Evolutionary conservation across 1,140 invertebrate species (phyloP).

Genomic region (Lasioglossum albipes): DNA sequence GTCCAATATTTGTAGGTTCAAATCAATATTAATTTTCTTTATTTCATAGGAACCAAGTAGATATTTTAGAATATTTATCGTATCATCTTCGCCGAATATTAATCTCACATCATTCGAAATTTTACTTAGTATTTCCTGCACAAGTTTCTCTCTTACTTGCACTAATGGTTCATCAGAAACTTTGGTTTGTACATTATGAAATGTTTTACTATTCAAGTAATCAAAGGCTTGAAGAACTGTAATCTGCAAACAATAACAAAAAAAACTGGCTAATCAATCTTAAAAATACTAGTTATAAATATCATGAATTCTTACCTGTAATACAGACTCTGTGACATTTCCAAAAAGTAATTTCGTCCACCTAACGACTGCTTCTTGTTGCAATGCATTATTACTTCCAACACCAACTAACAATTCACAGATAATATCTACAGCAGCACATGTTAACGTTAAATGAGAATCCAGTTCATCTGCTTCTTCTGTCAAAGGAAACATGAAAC

Average conservation of each 20-base stretch:
- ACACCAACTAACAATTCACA: conserved; percentile 74
- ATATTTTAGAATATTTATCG: conserved; percentile 59
- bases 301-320: conserved; percentile 63
- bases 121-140: conserved; percentile 50
- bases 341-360: conserved; percentile 74
- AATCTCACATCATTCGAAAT: conserved; percentile 58
- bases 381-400: conserved; percentile 70
- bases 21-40: conserved; percentile 67
- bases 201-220: conserved; percentile 35
- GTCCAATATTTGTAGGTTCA: conserved; percentile 68
- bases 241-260: conserved; percentile 51
- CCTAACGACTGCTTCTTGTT: conserved; percentile 74
- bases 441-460: conserved; percentile 70
- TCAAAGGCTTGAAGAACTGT: conserved; percentile 53
- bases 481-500: conserved; percentile 42
- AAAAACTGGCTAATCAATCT: conserved; percentile 30
- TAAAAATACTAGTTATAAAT: conserved; percentile 6
- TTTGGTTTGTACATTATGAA: conserved; percentile 45
- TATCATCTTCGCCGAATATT: conserved; percentile 65
- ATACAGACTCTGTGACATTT: conserved; percentile 69
- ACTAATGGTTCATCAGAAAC: conserved; percentile 31
- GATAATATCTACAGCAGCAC: conserved; percentile 70
- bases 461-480: conserved; percentile 76
- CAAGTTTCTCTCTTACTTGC: conserved; percentile 49
- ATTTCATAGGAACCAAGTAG: conserved; percentile 61